Base-by-base conservation (phyloP, 2,113 vertebrate species). In the Laterallus jamaicensis region DNA sequence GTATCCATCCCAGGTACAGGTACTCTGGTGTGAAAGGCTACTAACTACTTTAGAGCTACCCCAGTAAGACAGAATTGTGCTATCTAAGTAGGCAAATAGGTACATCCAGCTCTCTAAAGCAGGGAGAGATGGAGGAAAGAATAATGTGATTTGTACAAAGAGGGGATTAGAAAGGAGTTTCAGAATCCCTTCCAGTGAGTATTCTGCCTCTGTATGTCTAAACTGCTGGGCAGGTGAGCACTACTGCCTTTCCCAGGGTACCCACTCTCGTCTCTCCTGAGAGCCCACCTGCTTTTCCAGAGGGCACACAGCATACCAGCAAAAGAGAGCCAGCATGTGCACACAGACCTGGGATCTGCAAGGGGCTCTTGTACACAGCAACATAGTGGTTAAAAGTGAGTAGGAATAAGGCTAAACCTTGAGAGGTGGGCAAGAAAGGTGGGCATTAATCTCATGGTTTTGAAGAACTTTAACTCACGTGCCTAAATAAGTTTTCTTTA, bases 291-390 rank as follows among this genome's bases (percentile, higher is more conserved):
- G 39, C 25, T 21, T n/a, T 37, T 55, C 49, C 74, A 15, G 5
- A 7, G n/a, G 50, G 10, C 0, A 0, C 2, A 4, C 2, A 20
- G 35, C 40, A 35, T 17, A 31, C 0, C 0, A 9, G 37, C 56
- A 80, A 37, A 58, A 44, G 35, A 86, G 37, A 91, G 66, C 20
- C 31, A 49, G 49, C 11, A 3, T 12, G 21, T 55, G 19, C 7
- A 4, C 17, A 17, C 11, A 22, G 40, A 26, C 31, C 44, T 2
- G 15, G 44, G 29, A n/a, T 54, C 49, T 80, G 50, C 59, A 40
- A 40, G 35, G 24, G 50, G 54, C 29, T 62, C 71, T 21, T 50
- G 31, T 14, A 10, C 15, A 24, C 24, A 55, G 76, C 26, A 77
- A 21, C 18, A 15, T 1, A 52, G 6, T 22, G 55, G 32, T 35